These are phyloP conservation scores for Brachionus plicatilis DNA, from an alignment of 1,140 invertebrate genomes.

Conservation along the genomic window DNA sequence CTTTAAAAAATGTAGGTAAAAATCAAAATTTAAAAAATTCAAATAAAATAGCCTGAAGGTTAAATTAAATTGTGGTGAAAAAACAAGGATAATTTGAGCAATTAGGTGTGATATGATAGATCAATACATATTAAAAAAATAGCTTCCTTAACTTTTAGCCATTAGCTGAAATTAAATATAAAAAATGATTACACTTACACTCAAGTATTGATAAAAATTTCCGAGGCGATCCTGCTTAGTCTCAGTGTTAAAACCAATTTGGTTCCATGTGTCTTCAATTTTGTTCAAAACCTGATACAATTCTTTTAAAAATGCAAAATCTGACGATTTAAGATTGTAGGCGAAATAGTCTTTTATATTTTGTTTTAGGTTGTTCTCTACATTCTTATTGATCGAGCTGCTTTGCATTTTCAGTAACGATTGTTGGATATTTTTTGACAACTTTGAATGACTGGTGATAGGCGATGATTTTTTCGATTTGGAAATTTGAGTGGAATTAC, in stretches of 20 bases:
- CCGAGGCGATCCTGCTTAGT: not conserved
- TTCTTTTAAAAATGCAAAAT: slow-evolving; percentile 5
- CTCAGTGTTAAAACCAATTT: not conserved
- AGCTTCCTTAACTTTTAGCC: too few species aligned
- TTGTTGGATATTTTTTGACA: not conserved
- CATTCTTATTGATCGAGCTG: not conserved
- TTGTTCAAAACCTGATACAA: not conserved
- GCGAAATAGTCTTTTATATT: slow-evolving; percentile 32
- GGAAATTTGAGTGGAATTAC: not conserved
- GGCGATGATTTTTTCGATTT: not conserved
- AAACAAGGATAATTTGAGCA: too few species aligned
- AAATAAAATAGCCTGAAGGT: too few species aligned
- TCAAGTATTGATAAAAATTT: not conserved
- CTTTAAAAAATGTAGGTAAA: too few species aligned
- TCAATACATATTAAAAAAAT: too few species aligned
- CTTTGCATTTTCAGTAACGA: not conserved
- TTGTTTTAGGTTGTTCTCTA: not conserved
- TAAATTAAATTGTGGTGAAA: too few species aligned
- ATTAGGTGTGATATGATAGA: too few species aligned
- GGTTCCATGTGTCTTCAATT: not conserved
- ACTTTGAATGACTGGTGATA: not conserved
- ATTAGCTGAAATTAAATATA: not conserved
- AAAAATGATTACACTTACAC: not conserved
- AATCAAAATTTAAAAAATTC: too few species aligned
- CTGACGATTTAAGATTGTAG: not conserved